Conservation (phyloP, 2,888 invertebrate species). For the Subacronicta megacephala region DNA sequence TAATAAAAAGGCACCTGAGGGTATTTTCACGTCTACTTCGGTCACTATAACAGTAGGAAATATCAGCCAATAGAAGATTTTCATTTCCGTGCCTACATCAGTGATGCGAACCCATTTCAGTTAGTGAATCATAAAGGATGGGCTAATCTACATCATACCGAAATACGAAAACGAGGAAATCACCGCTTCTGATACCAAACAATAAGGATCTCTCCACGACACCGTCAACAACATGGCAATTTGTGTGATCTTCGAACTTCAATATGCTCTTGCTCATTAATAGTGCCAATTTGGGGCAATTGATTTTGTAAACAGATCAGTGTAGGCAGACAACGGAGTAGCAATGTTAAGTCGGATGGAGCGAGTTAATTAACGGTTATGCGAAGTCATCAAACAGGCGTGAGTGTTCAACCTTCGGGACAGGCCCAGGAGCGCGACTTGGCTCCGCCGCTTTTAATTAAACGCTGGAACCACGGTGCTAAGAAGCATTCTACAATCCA, state of each 20-base stretch:
- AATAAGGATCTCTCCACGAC: conserved; percentile 4
- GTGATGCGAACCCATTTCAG: conserved; percentile 75
- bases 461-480: conserved; percentile 63
- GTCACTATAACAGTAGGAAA: conserved; percentile 66
- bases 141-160: conserved; percentile 63
- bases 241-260: conserved; percentile 15
- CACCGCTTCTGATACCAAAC: conserved; percentile 56
- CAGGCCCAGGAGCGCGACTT: conserved; percentile 67
- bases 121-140: conserved; percentile 72
- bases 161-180: conserved; percentile 68
- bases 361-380: conserved; percentile 81
- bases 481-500: conserved; percentile 63
- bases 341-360: conserved; percentile 67
- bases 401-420: conserved; percentile 63
- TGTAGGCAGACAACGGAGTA: conserved; percentile 51
- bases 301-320: conserved; percentile 49
- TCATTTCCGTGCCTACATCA: conserved; percentile 82
- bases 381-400: conserved; percentile 76
- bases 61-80: conserved; percentile 73
- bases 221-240: conserved; percentile 4
- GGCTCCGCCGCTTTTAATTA: conserved; percentile 74
- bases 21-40: conserved; percentile 59
- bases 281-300: conserved; percentile 38
- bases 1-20: conserved; percentile 41
- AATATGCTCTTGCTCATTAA: conserved; percentile 24